Evolutionary conservation across 2,888 invertebrate genomes (phyloP).

Genomic region (Torymus texanus): DNA sequence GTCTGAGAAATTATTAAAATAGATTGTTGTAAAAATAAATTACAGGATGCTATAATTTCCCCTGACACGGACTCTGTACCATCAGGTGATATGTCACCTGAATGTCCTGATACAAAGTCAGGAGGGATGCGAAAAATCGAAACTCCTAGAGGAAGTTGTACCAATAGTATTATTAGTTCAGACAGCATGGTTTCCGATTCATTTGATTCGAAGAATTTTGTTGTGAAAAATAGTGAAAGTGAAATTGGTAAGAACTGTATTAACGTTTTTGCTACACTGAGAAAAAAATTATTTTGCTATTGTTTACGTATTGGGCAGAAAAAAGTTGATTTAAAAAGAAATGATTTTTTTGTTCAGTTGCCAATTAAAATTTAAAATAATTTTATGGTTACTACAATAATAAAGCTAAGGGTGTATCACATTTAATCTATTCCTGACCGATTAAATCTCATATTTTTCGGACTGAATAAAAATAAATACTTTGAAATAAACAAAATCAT

Average conservation of each 20-base stretch:
- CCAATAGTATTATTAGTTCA: conserved; percentile 69
- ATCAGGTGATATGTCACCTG: conserved; percentile 64
- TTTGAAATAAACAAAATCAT: no score
- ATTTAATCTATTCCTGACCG: no score
- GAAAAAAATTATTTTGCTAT: conserved; percentile 9
- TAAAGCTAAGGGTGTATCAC: no score
- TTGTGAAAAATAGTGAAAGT: conserved; percentile 69
- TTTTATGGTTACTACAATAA: no score
- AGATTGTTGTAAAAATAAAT: background rate
- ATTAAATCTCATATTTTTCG: no score
- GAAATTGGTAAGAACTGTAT: conserved; percentile 68
- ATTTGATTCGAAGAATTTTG: conserved; percentile 66
- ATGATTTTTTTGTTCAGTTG: no score
- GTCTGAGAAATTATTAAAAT: no score
- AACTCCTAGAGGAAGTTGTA: conserved; percentile 65
- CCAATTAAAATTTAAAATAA: no score
- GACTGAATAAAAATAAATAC: no score
- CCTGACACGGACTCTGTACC: conserved; percentile 70
- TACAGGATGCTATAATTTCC: conserved; percentile 68
- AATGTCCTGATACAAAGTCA: conserved; percentile 57
- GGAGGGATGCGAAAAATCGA: conserved; percentile 56
- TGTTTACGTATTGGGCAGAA: no score
- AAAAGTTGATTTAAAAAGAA: no score
- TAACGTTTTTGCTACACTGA: conserved; percentile 9
- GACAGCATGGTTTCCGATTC: conserved; percentile 69